These are phyloP conservation scores for Melanchra persicariae DNA, from an alignment of 2,888 invertebrate genomes.

Conservation along the genomic window DNA sequence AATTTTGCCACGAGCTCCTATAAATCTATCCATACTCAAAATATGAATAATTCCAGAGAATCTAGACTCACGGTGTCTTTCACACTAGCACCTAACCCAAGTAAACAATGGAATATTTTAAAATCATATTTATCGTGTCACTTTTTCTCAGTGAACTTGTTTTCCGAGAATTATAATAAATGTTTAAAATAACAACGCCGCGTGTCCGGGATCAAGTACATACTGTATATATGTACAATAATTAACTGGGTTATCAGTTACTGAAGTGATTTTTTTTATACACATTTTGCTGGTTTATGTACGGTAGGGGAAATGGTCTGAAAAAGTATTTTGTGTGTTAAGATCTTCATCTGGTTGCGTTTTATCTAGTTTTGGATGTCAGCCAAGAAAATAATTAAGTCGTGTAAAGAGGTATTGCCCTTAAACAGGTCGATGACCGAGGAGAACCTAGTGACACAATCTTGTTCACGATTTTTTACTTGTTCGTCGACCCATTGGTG, in stretches of 20 bases:
- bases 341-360: background rate
- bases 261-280: slow-evolving; percentile 11
- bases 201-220: slow-evolving; percentile 43
- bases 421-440: background rate
- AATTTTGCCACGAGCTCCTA: too few species aligned
- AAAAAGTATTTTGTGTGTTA: background rate
- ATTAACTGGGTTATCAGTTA: slow-evolving; percentile 46
- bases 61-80: background rate
- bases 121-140: slow-evolving; percentile 13
- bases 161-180: slow-evolving; percentile 44
- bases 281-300: background rate
- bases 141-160: slow-evolving; percentile 2
- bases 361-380: slow-evolving; percentile 1
- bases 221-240: background rate
- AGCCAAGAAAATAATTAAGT: background rate
- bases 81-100: background rate
- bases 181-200: slow-evolving; percentile 43
- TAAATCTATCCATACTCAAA: too few species aligned
- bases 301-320: background rate
- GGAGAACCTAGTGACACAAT: background rate
- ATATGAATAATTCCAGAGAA: background rate
- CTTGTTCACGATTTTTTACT: too few species aligned
- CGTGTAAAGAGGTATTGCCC: background rate
- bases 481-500: background rate
- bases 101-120: slow-evolving; percentile 43